These are phyloP conservation scores for Orchesellides sinensis DNA, from an alignment of 2,888 invertebrate species.

Conservation along the genomic window DNA sequence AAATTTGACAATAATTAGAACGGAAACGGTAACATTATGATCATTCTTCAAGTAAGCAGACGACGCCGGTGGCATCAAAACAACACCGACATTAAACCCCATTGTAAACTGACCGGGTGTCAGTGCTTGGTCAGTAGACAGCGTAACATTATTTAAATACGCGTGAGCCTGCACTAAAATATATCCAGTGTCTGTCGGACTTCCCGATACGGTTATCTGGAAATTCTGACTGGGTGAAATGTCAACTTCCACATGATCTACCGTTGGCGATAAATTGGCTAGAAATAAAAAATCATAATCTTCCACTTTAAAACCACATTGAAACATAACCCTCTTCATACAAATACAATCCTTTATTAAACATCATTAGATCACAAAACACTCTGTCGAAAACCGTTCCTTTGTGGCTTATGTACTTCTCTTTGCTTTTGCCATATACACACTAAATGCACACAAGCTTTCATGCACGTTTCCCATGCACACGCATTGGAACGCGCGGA, in stretches of 20 bases:
- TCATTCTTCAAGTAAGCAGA: slow-evolving; percentile 78
- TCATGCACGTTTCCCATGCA: too few relatives aligned
- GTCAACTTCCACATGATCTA: slow-evolving; percentile 42
- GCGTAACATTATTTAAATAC: slow-evolving; percentile 80
- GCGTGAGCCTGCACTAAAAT: slow-evolving; percentile 83
- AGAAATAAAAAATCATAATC: slow-evolving; percentile 7
- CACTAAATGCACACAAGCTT: too few relatives aligned
- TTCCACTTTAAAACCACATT: too few relatives aligned
- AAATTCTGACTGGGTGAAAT: slow-evolving; percentile 19
- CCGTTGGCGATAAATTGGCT: slow-evolving; percentile 41
- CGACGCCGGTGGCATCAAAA: slow-evolving; percentile 74
- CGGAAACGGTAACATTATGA: slow-evolving; percentile 75
- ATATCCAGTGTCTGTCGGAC: slow-evolving; percentile 79
- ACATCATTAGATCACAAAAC: background rate
- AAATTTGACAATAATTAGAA: slow-evolving; percentile 79
- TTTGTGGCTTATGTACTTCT: too few relatives aligned
- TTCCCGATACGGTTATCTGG: slow-evolving; percentile 48
- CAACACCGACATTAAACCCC: slow-evolving; percentile 83
- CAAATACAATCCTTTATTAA: background rate
- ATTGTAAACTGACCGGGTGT: slow-evolving; percentile 77
- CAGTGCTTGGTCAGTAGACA: slow-evolving; percentile 78
- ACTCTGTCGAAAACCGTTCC: background rate
- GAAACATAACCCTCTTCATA: slow-evolving; percentile 1
- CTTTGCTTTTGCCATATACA: too few relatives aligned
- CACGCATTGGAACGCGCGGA: too few relatives aligned